Evolutionary conservation across 2,797 vertebrate genomes (phyloP).

Genomic region (Enteromius thamalakanensis): DNA sequence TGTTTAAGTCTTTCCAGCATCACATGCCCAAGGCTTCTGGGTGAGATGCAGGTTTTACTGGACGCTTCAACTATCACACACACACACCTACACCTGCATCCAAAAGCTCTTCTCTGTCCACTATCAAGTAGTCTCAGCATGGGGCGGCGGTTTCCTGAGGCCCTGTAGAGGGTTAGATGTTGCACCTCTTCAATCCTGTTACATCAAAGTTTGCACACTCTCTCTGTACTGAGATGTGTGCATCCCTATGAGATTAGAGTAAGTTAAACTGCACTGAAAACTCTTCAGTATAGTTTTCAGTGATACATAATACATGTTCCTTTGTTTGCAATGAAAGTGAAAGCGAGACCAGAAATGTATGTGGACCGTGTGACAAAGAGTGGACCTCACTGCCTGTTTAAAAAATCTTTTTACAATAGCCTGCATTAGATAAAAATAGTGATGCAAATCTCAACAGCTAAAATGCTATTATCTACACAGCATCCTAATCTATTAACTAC

Average conservation of each 20-base stretch:
- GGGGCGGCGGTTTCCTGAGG: slow-evolving; percentile 11
- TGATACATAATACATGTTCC: not conserved
- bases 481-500: not conserved
- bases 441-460: not conserved
- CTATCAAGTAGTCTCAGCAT: slow-evolving; percentile 35
- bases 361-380: not conserved
- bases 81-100: slow-evolving; percentile 8
- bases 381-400: not conserved
- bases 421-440: not conserved
- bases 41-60: slow-evolving; percentile 30
- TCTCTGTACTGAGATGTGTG: not conserved
- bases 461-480: not conserved
- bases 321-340: not conserved
- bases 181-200: slow-evolving; percentile 31
- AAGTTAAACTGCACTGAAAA: not conserved
- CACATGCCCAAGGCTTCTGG: slow-evolving; percentile 25
- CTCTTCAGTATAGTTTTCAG: not conserved
- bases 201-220: slow-evolving; percentile 24
- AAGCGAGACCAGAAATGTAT: no score
- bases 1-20: slow-evolving; percentile 16
- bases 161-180: slow-evolving; percentile 1
- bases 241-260: not conserved
- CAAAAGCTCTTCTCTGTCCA: slow-evolving; percentile 18
- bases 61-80: slow-evolving; percentile 12
- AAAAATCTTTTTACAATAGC: not conserved